Evolutionary conservation across 2,888 invertebrate genomes (phyloP), one percentile per base, ranked within the genome.

Genomic region (Epinotia ramella): DNA sequence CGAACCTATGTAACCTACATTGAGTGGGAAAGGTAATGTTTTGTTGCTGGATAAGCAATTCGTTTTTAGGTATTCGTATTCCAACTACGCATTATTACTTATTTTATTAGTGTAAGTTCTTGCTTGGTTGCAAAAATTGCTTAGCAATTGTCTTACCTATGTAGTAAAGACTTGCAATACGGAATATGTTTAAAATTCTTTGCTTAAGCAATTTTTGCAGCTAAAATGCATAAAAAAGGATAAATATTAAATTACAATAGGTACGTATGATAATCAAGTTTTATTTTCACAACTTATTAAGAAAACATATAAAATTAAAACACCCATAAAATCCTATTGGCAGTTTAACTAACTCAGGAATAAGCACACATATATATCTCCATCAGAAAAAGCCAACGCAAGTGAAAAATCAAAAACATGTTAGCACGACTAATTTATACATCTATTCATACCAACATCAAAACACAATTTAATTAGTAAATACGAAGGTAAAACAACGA

Each of bases 161-260:
- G 20, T n/a, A n/a, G 33, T 33, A 33, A 40, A 7, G 9, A 9
- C 40, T 9, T 9, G 40, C 0, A 40, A 40, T 6, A 33, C 40
- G 9, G 40, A 40, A 40, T 40, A 1, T 7, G 40, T 0, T 40
- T 2, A 40, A 40, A 40, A 40, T 7, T 7, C 7, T 9, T 40
- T 9, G 40, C 9, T 40, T 9, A 40, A 40, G 40, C 40, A 40
- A 40, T 40, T 40, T 9, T 40, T 40, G 40, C 9, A 40, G 9
- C 9, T 40, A 40, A 40, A 40, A 40, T 40, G 40, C 40, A 40
- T 40, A 24, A 53, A 12, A 16, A 66, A 66, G 65, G 65, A 53
- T 53, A 33, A 33, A n/a, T 62, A 62, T 28, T 62, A 33, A 49
- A 66, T 53, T 53, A 53, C 9, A 33, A n/a, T n/a, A n/a, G n/a